These are phyloP conservation scores for Salticus scenicus DNA, from an alignment of 2,888 invertebrate genomes.

Conservation along the genomic window DNA sequence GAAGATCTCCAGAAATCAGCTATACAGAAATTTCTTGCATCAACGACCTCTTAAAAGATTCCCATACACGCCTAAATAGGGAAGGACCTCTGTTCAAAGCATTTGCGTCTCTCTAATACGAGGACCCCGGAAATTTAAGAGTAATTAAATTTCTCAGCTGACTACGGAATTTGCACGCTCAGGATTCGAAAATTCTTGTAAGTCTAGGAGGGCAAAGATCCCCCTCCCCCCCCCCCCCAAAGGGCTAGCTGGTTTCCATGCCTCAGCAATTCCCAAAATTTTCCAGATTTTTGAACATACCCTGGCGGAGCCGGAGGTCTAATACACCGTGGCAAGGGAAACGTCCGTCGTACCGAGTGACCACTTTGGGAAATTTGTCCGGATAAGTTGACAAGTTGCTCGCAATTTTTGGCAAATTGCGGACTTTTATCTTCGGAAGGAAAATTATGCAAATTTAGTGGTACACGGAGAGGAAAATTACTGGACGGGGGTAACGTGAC, in stretches of 20 bases:
- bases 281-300: background rate
- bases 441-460: no score
- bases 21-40: background rate
- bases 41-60: background rate
- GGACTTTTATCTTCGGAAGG: background rate
- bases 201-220: background rate
- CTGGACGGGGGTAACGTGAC: no score
- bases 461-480: no score
- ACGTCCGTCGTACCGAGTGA: background rate
- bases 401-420: background rate
- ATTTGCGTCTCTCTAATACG: no score
- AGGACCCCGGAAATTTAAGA: conserved; percentile 27
- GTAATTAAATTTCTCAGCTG: conserved; percentile 63
- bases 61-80: background rate
- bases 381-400: background rate
- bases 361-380: background rate
- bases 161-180: conserved; percentile 29
- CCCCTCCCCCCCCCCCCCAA: background rate
- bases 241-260: background rate
- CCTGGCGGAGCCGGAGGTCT: background rate
- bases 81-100: background rate
- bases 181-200: conserved; percentile 19
- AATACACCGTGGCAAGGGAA: background rate
- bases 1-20: background rate
- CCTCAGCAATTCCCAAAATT: background rate